These are phyloP conservation scores for Chaenocephalus aceratus DNA, from an alignment of 2,113 vertebrate species.

Conservation along the genomic window DNA sequence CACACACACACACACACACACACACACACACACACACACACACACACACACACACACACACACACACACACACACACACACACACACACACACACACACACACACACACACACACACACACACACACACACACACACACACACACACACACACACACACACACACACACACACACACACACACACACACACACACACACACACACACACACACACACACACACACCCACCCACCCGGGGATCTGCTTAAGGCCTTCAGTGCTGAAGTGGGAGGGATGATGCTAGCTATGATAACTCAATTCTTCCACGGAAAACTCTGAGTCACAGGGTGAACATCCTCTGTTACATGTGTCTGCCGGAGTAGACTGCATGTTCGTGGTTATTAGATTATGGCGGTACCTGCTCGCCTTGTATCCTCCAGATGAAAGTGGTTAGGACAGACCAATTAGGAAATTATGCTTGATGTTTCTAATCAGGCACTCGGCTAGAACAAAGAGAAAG, in stretches of 20 bases:
- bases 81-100: no score
- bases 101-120: no score
- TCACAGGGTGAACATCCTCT: slow-evolving; percentile 67
- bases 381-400: slow-evolving; percentile 82
- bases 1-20: background rate
- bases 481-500: slow-evolving; percentile 76
- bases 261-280: slow-evolving; percentile 11
- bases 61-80: background rate
- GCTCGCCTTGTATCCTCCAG: slow-evolving; percentile 70
- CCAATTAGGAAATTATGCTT: slow-evolving; percentile 78
- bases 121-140: no score
- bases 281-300: slow-evolving; percentile 51
- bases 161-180: no score
- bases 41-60: background rate
- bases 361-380: slow-evolving; percentile 45
- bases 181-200: no score
- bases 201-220: no score
- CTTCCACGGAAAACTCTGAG: slow-evolving; percentile 66
- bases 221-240: background rate
- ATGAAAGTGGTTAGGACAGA: slow-evolving; percentile 82
- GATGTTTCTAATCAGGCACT: slow-evolving; percentile 83
- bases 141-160: no score
- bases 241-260: background rate
- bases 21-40: background rate
- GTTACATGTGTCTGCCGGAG: slow-evolving; percentile 48